A percentile compares a stretch with the other conserved stretches of the same genome.
These are phyloP conservation scores for crab-eating macaque (Macaca fascicularis) DNA, from an alignment of 2,113 vertebrate species.

Conservation along the genomic window T2T-MFA8v1.1 NC_088395.1:31768001-31768500, in stretches of 20 bases:
- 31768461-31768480: too few species aligned
- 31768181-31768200: constrained; percentile 55
- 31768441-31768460: too few species aligned
- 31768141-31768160: constrained; percentile 57
- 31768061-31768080: constrained; percentile 52
- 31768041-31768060: not conserved
- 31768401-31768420: too few species aligned
- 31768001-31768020: constrained; percentile 4
- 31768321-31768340: constrained; percentile 57
- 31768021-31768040: constrained; percentile 54
- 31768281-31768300: constrained; percentile 43
- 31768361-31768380: too few species aligned
- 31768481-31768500: too few species aligned
- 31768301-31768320: not conserved
- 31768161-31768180: constrained; percentile 71
- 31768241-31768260: constrained; percentile 46
- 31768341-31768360: not conserved
- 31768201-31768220: constrained; percentile 61
- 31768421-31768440: too few species aligned
- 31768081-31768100: constrained; percentile 67
- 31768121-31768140: not conserved
- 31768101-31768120: constrained; percentile 70
- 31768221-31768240: constrained; percentile 48
- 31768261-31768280: constrained; percentile 68
- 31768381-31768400: too few species aligned